Evolutionary conservation across 2,888 invertebrate species (phyloP).

Genomic region (Ochropleura plecta): DNA sequence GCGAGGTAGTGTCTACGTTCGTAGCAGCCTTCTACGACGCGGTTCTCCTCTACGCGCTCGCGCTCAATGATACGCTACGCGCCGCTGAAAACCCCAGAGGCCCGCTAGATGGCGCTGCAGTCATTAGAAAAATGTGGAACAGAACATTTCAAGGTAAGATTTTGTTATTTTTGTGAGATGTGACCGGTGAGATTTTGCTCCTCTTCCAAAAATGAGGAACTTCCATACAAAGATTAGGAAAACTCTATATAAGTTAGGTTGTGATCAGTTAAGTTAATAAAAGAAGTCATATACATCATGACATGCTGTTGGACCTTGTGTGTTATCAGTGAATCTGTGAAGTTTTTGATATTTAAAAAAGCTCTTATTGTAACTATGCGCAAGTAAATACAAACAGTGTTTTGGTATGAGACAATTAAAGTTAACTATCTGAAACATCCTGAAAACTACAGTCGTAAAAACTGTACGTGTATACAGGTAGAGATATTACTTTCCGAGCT

Average conservation of each 20-base stretch:
- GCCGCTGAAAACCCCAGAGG: conserved; percentile 84
- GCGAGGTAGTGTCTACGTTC: conserved; percentile 96
- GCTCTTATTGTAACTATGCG: not conserved
- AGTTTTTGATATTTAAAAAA: not conserved
- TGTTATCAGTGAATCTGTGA: not conserved
- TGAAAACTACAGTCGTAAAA: not conserved
- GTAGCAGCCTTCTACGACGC: conserved; percentile 99
- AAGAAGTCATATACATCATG: not conserved
- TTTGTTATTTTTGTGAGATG: not conserved
- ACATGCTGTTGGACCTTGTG: not conserved
- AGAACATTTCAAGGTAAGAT: conserved; percentile 94
- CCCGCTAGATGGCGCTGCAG: conserved; percentile 95
- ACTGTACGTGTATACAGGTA: not conserved
- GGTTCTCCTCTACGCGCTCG: conserved; percentile 97
- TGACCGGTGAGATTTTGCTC: not conserved
- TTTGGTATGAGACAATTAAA: not conserved
- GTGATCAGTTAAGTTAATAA: not conserved
- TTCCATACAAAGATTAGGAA: not conserved
- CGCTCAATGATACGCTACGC: conserved; percentile 96
- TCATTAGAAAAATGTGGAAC: conserved; percentile 96
- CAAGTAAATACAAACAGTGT: not conserved
- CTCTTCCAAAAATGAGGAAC: not conserved
- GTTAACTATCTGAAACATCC: not conserved
- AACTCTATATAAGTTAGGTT: not conserved
- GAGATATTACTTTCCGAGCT: not conserved